Percentiles rank a stretch among this genome's conserved stretches.
phyloP scores from a whole-genome alignment of 2,113 vertebrate genomes.

The Anolis sagrei region DNA sequence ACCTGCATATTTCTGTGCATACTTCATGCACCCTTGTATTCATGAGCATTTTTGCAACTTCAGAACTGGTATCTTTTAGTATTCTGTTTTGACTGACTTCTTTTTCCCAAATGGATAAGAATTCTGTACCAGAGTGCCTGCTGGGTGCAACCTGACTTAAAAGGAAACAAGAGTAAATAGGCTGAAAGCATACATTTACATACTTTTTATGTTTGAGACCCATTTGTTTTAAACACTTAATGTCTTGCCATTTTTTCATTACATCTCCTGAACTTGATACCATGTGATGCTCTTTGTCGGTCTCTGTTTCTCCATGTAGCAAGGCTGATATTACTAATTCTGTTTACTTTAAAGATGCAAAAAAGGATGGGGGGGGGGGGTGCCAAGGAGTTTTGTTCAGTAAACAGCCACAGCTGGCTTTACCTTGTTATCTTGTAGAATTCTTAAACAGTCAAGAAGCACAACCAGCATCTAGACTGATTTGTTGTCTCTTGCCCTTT shows the following conservation, averaged over 20 bases:
- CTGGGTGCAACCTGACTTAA: conserved; percentile 4
- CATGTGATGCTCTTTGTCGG: background rate
- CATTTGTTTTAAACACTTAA: conserved; percentile 18
- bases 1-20: no score
- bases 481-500: background rate
- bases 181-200: background rate
- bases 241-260: background rate
- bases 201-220: conserved; percentile 7
- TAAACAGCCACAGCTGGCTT: conserved; percentile 10
- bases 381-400: background rate
- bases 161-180: background rate
- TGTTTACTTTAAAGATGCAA: conserved; percentile 33
- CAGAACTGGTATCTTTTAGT: background rate
- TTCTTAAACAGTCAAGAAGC: background rate
- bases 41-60: background rate
- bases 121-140: background rate
- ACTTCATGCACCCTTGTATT: background rate
- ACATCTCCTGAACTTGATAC: conserved; percentile 5
- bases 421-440: background rate
- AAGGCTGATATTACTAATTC: background rate
- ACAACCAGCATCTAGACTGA: background rate
- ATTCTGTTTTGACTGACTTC: background rate
- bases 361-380: conserved; percentile 35
- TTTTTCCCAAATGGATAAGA: background rate
- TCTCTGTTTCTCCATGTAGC: background rate